A percentile compares a stretch with the other conserved stretches of the same genome.
Evolutionary conservation across 1,140 invertebrate genomes (phyloP).

Genomic region (Cherax destructor): DNA sequence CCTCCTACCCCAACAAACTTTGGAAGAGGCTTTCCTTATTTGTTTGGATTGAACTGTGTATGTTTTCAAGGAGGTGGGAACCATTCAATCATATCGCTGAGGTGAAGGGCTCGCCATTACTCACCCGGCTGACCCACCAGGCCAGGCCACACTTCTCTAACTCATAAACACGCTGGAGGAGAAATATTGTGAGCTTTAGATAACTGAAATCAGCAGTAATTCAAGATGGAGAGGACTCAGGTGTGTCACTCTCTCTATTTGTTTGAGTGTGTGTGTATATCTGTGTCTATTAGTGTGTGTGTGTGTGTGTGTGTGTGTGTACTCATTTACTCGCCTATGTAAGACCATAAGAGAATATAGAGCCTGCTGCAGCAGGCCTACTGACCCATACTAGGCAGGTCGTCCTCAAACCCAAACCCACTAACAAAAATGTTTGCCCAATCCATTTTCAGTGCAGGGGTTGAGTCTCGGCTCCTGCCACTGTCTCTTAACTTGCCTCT

Average conservation of each 20-base stretch:
- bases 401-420: no score
- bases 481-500: no score
- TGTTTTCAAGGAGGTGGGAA: constrained; percentile 35
- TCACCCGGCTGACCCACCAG: background rate
- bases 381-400: no score
- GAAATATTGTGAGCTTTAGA: background rate
- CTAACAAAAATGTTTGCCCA: no score
- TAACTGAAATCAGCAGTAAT: background rate
- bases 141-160: no score
- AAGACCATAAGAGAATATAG: background rate
- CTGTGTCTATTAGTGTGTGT: no score
- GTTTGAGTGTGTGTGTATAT: background rate
- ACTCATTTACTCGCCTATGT: background rate
- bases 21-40: constrained; percentile 15
- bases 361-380: no score
- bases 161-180: background rate
- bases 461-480: no score
- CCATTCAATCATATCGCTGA: constrained; percentile 53
- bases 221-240: background rate
- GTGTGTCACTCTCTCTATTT: no score
- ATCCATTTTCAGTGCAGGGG: no score
- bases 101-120: constrained; percentile 19
- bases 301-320: no score
- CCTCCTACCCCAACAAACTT: background rate
- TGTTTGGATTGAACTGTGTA: constrained; percentile 36